These are phyloP conservation scores for Trichopoda pennipes DNA, from an alignment of 2,888 invertebrate species.

Conservation along the genomic window DNA sequence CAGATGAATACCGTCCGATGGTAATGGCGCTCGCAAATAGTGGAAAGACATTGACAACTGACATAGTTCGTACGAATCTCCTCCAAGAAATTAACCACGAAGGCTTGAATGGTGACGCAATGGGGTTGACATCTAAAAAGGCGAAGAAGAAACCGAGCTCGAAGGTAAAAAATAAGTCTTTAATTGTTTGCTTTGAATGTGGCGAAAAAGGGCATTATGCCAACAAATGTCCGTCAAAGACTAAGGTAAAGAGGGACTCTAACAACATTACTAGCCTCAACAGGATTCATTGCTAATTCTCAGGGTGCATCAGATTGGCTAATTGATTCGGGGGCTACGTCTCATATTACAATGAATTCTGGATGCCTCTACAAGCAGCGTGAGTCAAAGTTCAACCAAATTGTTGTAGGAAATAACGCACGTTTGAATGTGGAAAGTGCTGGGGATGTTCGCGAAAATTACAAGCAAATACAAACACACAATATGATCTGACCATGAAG, in stretches of 20 bases:
- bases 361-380: slow-evolving; percentile 24
- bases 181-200: slow-evolving; percentile 43
- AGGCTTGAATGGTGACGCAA: slow-evolving; percentile 13
- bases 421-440: slow-evolving; percentile 7
- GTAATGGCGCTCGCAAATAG: slow-evolving; percentile 21
- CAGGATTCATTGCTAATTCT: slow-evolving; percentile 47
- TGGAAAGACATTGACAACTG: slow-evolving; percentile 13
- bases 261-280: slow-evolving; percentile 18
- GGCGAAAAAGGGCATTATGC: slow-evolving; percentile 48
- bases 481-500: slow-evolving; percentile 43
- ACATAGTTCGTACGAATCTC: slow-evolving; percentile 22
- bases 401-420: slow-evolving; percentile 34
- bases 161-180: slow-evolving; percentile 26
- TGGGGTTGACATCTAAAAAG: slow-evolving; percentile 7
- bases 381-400: slow-evolving; percentile 42
- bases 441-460: slow-evolving; percentile 40
- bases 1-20: too few species aligned
- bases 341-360: slow-evolving; percentile 58
- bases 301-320: slow-evolving; percentile 46
- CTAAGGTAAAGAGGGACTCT: background rate
- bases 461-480: slow-evolving; percentile 24
- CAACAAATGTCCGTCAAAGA: slow-evolving; percentile 48
- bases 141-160: slow-evolving; percentile 12
- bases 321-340: slow-evolving; percentile 49
- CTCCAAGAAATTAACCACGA: slow-evolving; percentile 2